Percentiles rank a stretch among this genome's conserved stretches.
phyloP scores from a whole-genome alignment of 2,888 invertebrate genomes.

The Caenorhabditis becei region DNA sequence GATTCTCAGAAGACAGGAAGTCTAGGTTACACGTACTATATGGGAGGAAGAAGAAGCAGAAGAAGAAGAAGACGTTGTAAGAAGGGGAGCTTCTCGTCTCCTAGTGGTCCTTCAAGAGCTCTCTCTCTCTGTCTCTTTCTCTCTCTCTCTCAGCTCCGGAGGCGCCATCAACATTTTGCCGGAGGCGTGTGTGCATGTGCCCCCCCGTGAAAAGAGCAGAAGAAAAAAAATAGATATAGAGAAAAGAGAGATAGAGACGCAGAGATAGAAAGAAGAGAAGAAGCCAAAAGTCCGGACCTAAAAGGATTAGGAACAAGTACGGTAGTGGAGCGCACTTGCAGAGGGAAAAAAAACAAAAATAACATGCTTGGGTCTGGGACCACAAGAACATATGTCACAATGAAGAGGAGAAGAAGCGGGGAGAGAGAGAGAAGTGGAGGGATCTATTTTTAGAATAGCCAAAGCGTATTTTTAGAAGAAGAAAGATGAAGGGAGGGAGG shows the following conservation, averaged over 20 bases:
- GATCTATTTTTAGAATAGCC: conserved; percentile 29
- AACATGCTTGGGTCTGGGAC: conserved; percentile 7
- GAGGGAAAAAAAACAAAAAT: not conserved
- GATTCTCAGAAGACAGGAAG: no score
- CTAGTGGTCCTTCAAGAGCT: conserved; percentile 2
- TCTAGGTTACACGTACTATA: no score
- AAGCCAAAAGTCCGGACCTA: not conserved
- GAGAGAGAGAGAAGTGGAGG: conserved; percentile 6
- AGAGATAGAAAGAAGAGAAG: not conserved
- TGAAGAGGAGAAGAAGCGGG: not conserved
- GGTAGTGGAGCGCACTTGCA: not conserved
- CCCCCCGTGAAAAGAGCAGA: not conserved
- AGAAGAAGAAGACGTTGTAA: conserved; percentile 17
- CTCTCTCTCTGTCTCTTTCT: conserved; percentile 10
- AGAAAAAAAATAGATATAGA: not conserved
- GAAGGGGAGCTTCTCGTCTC: conserved; percentile 2
- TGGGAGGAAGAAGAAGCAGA: conserved; percentile 22
- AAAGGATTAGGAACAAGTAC: not conserved
- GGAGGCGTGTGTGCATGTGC: conserved; percentile 10
- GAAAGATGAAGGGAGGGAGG: conserved; percentile 1
- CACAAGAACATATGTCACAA: conserved; percentile 50
- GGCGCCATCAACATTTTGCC: conserved; percentile 41
- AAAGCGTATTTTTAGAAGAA: conserved; percentile 40
- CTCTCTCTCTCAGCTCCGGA: conserved; percentile 1
- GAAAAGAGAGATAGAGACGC: not conserved